A percentile compares a stretch with the other conserved stretches of the same genome.
phyloP scores from a whole-genome alignment of 92 coral and sea anemone genomes.

The Bergia puertoricense region DNA sequence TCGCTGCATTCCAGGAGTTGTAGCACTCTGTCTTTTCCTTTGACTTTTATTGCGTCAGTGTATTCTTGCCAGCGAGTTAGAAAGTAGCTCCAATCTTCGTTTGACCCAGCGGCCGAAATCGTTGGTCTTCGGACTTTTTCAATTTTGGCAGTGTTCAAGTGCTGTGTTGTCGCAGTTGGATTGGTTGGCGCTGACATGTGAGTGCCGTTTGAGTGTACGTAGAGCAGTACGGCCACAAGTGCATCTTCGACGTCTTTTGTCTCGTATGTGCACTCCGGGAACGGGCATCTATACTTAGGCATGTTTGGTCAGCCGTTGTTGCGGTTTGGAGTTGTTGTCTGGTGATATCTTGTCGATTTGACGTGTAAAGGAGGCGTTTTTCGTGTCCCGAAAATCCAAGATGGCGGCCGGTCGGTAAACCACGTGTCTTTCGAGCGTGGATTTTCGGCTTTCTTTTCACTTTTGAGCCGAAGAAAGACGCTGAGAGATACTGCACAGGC shows the following conservation, averaged over 20 bases:
- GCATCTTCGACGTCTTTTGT: slow-evolving; percentile 41
- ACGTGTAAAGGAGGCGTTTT: background rate
- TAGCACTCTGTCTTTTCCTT: no score
- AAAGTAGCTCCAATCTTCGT: background rate
- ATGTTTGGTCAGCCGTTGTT: slow-evolving; percentile 22
- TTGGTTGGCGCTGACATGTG: background rate
- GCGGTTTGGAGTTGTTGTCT: background rate
- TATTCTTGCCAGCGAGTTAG: background rate
- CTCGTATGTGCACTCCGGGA: slow-evolving; percentile 50
- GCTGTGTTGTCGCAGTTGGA: slow-evolving; percentile 17
- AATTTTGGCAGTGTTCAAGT: background rate
- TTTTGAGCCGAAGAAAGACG: background rate
- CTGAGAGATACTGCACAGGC: no score
- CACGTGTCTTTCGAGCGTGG: background rate
- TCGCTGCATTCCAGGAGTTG: no score
- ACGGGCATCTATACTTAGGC: slow-evolving; percentile 55
- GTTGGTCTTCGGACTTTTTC: slow-evolving; percentile 2
- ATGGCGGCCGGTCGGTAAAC: slow-evolving; percentile 2
- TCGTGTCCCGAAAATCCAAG: background rate
- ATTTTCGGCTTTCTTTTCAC: slow-evolving; percentile 14
- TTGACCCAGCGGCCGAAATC: background rate
- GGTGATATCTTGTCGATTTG: slow-evolving; percentile 10
- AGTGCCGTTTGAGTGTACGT: background rate
- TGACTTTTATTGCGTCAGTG: no score
- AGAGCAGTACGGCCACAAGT: slow-evolving; percentile 58